phyloP scores from a whole-genome alignment of 2,797 vertebrate species.

The Sciurus vulgaris region DNA sequence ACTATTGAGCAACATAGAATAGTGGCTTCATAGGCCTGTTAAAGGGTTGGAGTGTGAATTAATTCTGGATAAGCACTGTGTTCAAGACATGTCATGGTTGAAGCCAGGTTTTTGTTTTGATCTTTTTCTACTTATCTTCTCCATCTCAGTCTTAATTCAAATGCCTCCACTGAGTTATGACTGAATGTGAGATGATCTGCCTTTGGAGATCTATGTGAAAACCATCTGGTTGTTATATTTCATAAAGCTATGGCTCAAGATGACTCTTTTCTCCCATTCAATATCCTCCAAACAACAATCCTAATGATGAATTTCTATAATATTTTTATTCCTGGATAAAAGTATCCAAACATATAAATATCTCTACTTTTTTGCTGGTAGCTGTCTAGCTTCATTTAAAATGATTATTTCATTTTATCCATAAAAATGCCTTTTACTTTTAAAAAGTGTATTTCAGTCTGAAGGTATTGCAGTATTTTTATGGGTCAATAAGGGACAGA shows the following conservation, averaged over 20 bases:
- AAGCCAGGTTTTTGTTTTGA: not conserved
- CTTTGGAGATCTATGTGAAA: slow-evolving; percentile 13
- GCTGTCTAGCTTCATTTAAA: not conserved
- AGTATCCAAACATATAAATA: not conserved
- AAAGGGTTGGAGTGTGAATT: not conserved
- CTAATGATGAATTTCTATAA: slow-evolving; percentile 3
- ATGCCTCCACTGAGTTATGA: not conserved
- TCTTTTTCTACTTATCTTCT: not conserved
- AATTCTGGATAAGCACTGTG: slow-evolving; percentile 3
- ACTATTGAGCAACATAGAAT: not conserved
- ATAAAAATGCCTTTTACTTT: not conserved
- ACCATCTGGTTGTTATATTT: not conserved
- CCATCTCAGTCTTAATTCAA: not conserved
- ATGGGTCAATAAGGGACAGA: not conserved
- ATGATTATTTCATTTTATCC: slow-evolving; percentile 14
- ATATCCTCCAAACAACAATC: not conserved
- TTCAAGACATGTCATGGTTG: not conserved
- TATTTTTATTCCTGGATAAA: not conserved
- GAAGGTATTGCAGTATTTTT: not conserved
- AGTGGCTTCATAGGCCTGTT: not conserved
- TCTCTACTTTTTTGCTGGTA: not conserved
- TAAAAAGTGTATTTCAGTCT: slow-evolving; percentile 7
- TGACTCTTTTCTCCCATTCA: not conserved
- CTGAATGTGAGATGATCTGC: not conserved
- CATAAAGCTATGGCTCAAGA: not conserved